Conservation (phyloP, 1,140 invertebrate genomes). For the Philaenus spumarius region DNA sequence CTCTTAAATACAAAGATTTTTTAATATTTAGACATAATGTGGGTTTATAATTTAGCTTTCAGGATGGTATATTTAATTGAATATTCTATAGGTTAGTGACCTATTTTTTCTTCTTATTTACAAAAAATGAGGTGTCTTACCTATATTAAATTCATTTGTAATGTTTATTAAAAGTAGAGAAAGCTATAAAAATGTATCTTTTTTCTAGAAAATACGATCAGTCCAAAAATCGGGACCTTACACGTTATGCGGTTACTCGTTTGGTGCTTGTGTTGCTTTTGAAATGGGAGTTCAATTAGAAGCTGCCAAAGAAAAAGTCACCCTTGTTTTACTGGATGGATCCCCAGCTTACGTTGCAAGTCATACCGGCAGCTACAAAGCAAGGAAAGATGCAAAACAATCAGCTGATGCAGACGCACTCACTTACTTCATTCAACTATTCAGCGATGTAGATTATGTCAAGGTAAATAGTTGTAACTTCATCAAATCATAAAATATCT, state of each 20-base stretch:
- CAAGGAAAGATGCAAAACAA: conserved; percentile 40
- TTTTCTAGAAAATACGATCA: conserved; percentile 54
- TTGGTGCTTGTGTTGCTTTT: conserved; percentile 84
- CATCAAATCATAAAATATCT: not conserved
- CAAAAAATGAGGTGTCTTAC: too few relatives aligned
- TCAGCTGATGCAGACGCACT: conserved; percentile 60
- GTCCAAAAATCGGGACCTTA: conserved; percentile 80
- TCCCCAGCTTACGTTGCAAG: conserved; percentile 82
- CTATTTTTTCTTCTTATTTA: too few relatives aligned
- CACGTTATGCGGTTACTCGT: conserved; percentile 87
- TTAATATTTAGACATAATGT: too few relatives aligned
- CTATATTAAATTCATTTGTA: too few relatives aligned
- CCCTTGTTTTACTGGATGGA: conserved; percentile 83
- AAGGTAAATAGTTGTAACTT: conserved; percentile 47
- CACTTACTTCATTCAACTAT: conserved; percentile 73
- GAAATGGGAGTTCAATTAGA: conserved; percentile 88
- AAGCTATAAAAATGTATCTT: too few relatives aligned
- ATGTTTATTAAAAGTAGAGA: too few relatives aligned
- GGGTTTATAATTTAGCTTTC: too few relatives aligned
- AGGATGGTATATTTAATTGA: too few relatives aligned
- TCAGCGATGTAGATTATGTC: conserved; percentile 65
- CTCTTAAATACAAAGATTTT: too few relatives aligned
- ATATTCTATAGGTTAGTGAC: too few relatives aligned
- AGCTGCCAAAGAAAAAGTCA: conserved; percentile 49
- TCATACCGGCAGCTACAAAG: conserved; percentile 61